Percentiles rank a stretch among this genome's conserved stretches.
phyloP scores from a whole-genome alignment of 1,140 invertebrate species.

The Yoshiicerus persimilis region DNA sequence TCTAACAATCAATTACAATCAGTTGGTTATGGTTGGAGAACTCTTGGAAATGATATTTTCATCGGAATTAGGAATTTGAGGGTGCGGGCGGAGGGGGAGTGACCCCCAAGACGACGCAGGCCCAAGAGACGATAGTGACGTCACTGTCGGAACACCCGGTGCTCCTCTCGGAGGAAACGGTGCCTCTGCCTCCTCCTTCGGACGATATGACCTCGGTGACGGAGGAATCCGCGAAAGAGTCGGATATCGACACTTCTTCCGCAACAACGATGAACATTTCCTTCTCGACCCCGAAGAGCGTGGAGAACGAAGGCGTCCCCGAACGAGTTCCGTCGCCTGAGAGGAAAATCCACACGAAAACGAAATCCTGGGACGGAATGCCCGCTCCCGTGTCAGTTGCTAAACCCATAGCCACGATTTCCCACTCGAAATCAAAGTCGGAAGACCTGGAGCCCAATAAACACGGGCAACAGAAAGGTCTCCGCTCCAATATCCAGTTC shows the following conservation, averaged over 20 bases:
- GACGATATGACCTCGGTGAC: background rate
- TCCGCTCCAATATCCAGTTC: constrained; percentile 36
- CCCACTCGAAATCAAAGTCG: constrained; percentile 25
- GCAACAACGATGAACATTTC: background rate
- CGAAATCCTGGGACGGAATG: constrained; percentile 13
- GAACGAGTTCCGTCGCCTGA: constrained; percentile 16
- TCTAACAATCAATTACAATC: background rate
- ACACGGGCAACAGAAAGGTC: background rate
- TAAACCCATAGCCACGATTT: background rate
- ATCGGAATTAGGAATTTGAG: background rate
- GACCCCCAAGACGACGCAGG: background rate
- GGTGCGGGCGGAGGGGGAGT: background rate
- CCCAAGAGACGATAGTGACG: background rate
- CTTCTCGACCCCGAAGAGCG: constrained; percentile 27
- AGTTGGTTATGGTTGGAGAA: too few species aligned
- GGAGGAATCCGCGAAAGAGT: background rate
- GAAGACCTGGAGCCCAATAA: background rate
- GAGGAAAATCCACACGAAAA: constrained; percentile 35
- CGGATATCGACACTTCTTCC: background rate
- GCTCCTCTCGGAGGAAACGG: background rate
- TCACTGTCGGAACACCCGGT: too few species aligned
- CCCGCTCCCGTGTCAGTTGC: background rate
- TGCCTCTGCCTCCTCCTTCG: background rate
- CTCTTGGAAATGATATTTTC: background rate
- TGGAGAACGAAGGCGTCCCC: constrained; percentile 27